Conservation (phyloP, 2,888 invertebrate species). For the Tetranychus piercei region DNA sequence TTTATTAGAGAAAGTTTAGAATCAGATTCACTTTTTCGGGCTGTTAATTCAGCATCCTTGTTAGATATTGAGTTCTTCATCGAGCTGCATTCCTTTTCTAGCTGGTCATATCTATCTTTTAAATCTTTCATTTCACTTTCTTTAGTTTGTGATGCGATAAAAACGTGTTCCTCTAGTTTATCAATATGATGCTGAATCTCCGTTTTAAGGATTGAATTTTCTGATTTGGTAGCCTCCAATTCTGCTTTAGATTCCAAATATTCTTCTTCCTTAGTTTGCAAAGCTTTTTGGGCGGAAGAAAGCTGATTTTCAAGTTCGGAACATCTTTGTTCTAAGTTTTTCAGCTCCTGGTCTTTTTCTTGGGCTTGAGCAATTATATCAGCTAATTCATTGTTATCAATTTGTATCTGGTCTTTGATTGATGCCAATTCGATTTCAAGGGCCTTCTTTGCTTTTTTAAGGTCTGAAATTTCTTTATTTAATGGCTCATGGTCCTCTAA, state of each 20-base stretch:
- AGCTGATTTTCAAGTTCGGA: neutral
- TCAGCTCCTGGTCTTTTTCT: neutral
- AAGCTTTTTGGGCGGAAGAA: neutral
- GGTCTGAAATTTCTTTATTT: neutral
- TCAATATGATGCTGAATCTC: neutral
- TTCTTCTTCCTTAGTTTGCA: neutral
- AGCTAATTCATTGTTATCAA: neutral
- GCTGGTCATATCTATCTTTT: neutral
- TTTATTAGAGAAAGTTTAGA: too few species aligned
- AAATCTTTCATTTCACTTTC: neutral
- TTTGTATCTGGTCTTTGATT: conserved; percentile 10
- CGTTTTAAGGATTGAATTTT: neutral
- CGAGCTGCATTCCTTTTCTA: neutral
- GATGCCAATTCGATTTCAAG: conserved; percentile 7
- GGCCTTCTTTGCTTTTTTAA: conserved; percentile 11
- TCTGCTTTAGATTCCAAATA: neutral
- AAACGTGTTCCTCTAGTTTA: neutral
- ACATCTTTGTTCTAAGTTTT: conserved; percentile 3
- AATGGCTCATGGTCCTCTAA: neutral
- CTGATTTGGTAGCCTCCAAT: neutral
- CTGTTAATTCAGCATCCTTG: neutral
- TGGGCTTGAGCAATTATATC: neutral
- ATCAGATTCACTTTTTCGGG: neutral
- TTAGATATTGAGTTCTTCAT: too few species aligned
- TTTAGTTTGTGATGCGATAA: neutral